These are phyloP conservation scores for Uropsilus gracilis DNA, from an alignment of 2,113 vertebrate genomes.

Conservation along the genomic window DNA sequence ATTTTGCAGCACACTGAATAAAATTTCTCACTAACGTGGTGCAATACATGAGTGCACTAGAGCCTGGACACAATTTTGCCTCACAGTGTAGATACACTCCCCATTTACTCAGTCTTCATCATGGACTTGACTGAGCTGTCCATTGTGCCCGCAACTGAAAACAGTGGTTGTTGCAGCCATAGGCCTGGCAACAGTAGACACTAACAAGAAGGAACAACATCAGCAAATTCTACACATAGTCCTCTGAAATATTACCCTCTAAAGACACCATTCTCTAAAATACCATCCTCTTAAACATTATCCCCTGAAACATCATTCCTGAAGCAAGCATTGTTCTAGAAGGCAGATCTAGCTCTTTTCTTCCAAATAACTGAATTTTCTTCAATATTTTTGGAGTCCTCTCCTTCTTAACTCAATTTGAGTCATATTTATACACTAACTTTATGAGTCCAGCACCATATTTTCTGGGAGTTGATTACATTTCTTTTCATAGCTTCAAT, in stretches of 20 bases:
- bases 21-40: not conserved
- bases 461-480: not conserved
- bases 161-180: not conserved
- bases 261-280: too few relatives aligned
- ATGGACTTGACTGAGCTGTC: fast-evolving
- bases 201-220: not conserved
- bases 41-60: not conserved
- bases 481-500: not conserved
- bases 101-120: too few relatives aligned
- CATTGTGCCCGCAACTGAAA: not conserved
- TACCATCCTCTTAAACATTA: too few relatives aligned
- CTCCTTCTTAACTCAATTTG: not conserved
- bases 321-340: not conserved
- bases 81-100: too few relatives aligned
- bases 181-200: not conserved
- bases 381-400: not conserved
- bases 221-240: fast-evolving
- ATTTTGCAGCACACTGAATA: not conserved
- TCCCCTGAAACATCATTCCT: not conserved
- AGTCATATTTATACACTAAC: not conserved
- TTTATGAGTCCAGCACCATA: not conserved
- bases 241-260: too few relatives aligned
- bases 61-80: fast-evolving
- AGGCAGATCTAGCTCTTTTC: not conserved
- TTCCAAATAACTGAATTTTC: not conserved